Evolutionary conservation across 2,113 vertebrate genomes (phyloP).

Genomic region (Empidonax traillii): DNA sequence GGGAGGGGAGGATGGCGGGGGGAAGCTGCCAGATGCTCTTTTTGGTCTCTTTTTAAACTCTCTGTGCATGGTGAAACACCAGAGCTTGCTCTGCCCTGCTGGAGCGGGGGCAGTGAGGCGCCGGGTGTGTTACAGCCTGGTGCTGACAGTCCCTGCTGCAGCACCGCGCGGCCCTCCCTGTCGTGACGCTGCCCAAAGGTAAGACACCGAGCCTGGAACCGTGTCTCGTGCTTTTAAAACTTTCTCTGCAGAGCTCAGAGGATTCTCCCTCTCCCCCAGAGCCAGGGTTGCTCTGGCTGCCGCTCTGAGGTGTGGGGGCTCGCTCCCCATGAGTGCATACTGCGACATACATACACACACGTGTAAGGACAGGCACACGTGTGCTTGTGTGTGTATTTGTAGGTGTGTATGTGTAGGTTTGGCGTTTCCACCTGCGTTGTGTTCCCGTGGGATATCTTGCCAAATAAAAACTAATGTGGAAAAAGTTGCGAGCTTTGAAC

Average conservation of each 20-base stretch:
- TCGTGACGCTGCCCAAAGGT: not conserved
- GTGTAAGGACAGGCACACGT: not conserved
- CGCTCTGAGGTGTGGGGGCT: rapidly evolving
- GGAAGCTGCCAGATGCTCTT: constrained; percentile 73
- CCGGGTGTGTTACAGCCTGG: not conserved
- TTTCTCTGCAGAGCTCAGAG: not conserved
- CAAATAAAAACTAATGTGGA: no score
- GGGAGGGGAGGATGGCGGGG: not conserved
- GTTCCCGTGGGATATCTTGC: rapidly evolving
- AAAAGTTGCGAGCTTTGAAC: not conserved
- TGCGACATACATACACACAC: rapidly evolving
- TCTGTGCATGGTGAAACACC: constrained; percentile 70
- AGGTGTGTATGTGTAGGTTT: rapidly evolving
- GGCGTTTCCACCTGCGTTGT: rapidly evolving
- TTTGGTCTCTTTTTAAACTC: constrained; percentile 70
- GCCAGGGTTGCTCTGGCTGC: not conserved
- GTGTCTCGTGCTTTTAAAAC: not conserved
- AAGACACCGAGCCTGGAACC: not conserved
- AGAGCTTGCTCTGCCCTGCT: constrained; percentile 14
- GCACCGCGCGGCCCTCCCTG: not conserved
- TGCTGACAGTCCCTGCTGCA: not conserved
- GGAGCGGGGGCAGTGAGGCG: not conserved
- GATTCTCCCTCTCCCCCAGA: not conserved
- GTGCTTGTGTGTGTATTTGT: not conserved
- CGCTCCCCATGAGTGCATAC: rapidly evolving